Evolutionary conservation across 1,140 invertebrate species (phyloP), one percentile per base, ranked within the genome.

Genomic region (Radopholus similis): DNA sequence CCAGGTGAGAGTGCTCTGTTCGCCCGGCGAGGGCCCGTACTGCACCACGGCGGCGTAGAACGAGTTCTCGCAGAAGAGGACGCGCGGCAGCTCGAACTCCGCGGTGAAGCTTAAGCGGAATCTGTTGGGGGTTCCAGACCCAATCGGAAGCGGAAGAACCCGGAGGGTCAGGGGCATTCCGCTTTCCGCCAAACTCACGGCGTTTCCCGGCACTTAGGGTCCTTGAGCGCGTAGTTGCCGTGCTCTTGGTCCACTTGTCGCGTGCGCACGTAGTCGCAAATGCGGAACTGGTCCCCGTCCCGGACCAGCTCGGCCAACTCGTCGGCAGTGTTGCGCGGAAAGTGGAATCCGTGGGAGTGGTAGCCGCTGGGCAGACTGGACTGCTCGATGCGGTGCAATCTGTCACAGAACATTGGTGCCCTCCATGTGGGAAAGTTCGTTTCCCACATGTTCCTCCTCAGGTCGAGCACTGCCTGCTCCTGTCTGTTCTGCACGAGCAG

Each of bases 1-100:
- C 54, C 72, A 72, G 11, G 68, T 72, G 4, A 72, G 28, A 18
- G 65, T 49, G 23, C 32, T 26, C 23, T 53, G 65, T 21, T 72
- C 70, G 13, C 44, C 64, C 11, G 42, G 65, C 26, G 64, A 23
- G 23, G 73, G 70, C 15, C 72, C 70, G 37, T 63, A 72, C 62
- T 72, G 70, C 2, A 72, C 37, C 30, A 72, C 72, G 13, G 70
- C 71, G 18, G 70, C 70, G 72, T 72, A 72, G 8, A 72, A 30
- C 26, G 72, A 35, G 59, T 72, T 72, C 1, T 57, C 37, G 51
- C 70, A 72, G 44, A 72, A 72, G 38, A 51, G 9, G 34, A 64
- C 56, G 40, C 73, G 73, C 6, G 71, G 58, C 34, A 72, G 72
- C 30, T 72, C 70, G 32, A 54, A 65, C 4, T 72, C 70, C 4